Base-by-base conservation (phyloP, 2,797 vertebrate species). In the Clarias platycephalus region DNA sequence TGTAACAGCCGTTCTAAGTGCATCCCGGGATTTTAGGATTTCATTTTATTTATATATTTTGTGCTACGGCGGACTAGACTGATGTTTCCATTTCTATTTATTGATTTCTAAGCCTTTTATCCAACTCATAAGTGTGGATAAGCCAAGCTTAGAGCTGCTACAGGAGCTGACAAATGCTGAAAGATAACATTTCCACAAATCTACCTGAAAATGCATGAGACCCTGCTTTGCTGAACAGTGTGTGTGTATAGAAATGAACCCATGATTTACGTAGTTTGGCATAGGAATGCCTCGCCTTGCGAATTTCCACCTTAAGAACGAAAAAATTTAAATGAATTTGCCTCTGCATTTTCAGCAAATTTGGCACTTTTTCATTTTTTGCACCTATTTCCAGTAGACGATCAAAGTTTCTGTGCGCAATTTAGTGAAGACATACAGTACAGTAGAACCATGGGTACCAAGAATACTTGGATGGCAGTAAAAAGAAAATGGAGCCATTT, bases 61-160 rank as follows among this genome's bases (percentile, higher is more conserved):
- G 16, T 76, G 22, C 74, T 76, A 9, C 26, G 34, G 53, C 28
- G 26, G 26, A 63, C 24, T 77, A 77, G 20, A 34, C 15, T 62
- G 58, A 78, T 62, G 58, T 62, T 78, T 40, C 57, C 34, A 78
- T 78, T 78, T 78, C 76, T 34, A 26, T 78, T 24, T 62, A 78
- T 78, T 78, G 76, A 78, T 62, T 62, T 78, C 31, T 57, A 62
- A 78, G 76, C 40, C 22, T 78, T 78, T 78, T 78, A 78, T 62
- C 24, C 10, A 62, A 18, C 22, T 62, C 31, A n/a, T 5, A 63
- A n/a, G 22, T 16, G 24, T n/a, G 34, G 22, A 37, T 34, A 62
- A n/a, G 15, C 31, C 28, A 62, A 40, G 34, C 58, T 18, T 62
- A n/a, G 34, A 16, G 34, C 13, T 62, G 5, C 15, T 78, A 78